A percentile compares a stretch with the other conserved stretches of the same genome.
Conservation (phyloP, 2,797 vertebrate species). For the Melanitta fusca region DNA sequence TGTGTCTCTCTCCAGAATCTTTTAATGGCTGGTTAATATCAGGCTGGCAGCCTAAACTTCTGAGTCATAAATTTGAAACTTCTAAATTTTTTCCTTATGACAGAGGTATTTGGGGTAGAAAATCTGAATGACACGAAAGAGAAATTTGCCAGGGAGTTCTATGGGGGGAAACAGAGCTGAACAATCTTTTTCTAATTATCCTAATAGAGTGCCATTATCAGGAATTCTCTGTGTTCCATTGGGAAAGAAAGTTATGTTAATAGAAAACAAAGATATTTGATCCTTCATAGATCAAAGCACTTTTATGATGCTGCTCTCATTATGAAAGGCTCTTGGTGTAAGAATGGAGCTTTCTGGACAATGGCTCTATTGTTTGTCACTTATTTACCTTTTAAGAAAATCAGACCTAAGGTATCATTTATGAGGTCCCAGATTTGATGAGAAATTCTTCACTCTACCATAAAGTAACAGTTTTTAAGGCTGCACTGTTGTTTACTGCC, state of each 20-base stretch:
- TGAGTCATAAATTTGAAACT: conserved; percentile 50
- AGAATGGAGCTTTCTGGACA: conserved; percentile 22
- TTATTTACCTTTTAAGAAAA: background rate
- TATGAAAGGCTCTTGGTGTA: conserved; percentile 42
- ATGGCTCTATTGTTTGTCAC: conserved; percentile 27
- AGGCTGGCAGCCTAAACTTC: conserved; percentile 7
- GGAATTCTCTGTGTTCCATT: conserved; percentile 51
- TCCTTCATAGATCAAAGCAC: conserved; percentile 61
- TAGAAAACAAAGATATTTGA: conserved; percentile 65
- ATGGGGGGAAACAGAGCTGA: conserved; percentile 37
- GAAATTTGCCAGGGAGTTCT: conserved; percentile 55
- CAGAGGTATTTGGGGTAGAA: conserved; percentile 54
- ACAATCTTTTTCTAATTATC: conserved; percentile 74
- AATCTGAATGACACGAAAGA: conserved; percentile 25
- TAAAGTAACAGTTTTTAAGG: background rate
- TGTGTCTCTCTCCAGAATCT: background rate
- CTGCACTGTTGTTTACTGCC: background rate
- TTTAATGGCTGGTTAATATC: conserved; percentile 41
- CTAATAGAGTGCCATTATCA: conserved; percentile 70
- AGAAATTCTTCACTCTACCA: background rate
- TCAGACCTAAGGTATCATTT: background rate
- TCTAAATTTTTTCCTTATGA: conserved; percentile 58
- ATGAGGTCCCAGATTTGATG: background rate
- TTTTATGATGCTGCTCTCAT: conserved; percentile 42
- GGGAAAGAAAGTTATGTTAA: conserved; percentile 63